phyloP scores from a whole-genome alignment of 2,113 vertebrate species.

The Otus sunia region DNA sequence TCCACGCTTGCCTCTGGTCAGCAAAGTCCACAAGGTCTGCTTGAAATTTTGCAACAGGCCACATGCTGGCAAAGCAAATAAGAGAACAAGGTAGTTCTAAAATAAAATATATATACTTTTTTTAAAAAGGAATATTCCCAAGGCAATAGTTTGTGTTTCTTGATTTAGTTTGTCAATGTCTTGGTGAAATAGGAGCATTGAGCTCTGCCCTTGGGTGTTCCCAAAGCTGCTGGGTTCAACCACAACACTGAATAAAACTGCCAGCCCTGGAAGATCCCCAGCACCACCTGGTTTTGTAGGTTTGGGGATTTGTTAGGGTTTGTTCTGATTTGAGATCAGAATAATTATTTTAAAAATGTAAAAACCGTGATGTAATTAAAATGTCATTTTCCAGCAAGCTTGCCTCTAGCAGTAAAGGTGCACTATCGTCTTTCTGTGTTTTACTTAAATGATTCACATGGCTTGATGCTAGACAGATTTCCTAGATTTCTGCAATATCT shows the following conservation, averaged over 20 bases:
- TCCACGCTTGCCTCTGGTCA: not conserved
- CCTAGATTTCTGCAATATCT: not conserved
- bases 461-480: not conserved
- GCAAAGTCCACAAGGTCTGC: not conserved
- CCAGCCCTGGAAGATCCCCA: not conserved
- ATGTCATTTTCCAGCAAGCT: not conserved
- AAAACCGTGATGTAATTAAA: not conserved
- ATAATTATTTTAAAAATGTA: not conserved
- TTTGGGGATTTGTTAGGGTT: not conserved
- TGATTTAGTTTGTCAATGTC: not conserved
- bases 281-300: not conserved
- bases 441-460: not conserved
- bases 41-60: not conserved
- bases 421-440: not conserved
- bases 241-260: not conserved
- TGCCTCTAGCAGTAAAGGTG: not conserved
- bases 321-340: not conserved
- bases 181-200: accelerated
- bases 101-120: accelerated
- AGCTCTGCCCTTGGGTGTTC: not conserved
- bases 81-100: not conserved
- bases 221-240: not conserved
- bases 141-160: not conserved
- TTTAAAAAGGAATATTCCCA: not conserved
- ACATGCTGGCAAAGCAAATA: not conserved